These are phyloP conservation scores for Mormyrus proboscirostris DNA, from an alignment of 2,797 vertebrate genomes.

Conservation along the genomic window DNA sequence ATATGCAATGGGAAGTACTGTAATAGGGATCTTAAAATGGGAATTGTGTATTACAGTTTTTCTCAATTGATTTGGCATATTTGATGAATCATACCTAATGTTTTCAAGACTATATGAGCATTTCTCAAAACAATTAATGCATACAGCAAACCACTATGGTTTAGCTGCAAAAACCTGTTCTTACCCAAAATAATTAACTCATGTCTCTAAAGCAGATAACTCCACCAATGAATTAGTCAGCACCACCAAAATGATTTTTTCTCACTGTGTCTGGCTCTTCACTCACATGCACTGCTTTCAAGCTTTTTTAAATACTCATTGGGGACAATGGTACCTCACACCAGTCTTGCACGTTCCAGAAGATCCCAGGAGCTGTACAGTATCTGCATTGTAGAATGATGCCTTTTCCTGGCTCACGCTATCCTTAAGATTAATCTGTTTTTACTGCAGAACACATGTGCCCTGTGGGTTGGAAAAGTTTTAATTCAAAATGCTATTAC, in stretches of 20 bases:
- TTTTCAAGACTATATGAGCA: background rate
- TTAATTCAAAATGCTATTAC: background rate
- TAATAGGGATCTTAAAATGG: no score
- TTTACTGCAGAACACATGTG: background rate
- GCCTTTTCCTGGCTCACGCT: no score
- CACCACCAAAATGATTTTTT: background rate
- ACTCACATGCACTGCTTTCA: no score
- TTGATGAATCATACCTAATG: background rate
- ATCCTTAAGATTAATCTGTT: background rate
- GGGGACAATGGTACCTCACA: background rate
- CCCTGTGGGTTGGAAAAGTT: background rate
- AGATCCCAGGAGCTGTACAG: background rate
- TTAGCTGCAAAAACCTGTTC: no score
- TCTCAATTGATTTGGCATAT: no score
- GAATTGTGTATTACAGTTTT: no score
- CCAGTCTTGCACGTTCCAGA: background rate
- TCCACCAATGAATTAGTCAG: no score
- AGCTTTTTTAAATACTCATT: background rate
- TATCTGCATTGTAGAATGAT: background rate
- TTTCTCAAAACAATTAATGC: background rate
- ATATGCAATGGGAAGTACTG: no score
- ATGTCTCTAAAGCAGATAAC: no score
- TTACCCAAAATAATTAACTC: no score
- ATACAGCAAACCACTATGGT: no score
- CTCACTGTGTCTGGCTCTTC: background rate